These are phyloP conservation scores for Nomada lathburiana DNA, from an alignment of 2,888 invertebrate genomes.

Conservation along the genomic window DNA sequence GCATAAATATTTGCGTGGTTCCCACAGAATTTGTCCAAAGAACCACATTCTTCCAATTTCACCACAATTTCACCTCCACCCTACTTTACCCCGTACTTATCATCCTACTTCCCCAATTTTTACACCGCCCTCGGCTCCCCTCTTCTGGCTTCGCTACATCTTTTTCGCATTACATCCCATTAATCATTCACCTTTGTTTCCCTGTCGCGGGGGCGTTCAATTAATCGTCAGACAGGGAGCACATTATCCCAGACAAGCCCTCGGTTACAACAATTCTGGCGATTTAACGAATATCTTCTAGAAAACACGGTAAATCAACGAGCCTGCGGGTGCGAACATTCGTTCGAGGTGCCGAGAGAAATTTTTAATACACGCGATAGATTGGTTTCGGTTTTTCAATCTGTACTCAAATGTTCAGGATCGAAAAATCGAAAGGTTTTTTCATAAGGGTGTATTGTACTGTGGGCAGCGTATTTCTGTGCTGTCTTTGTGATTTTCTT, in stretches of 20 bases:
- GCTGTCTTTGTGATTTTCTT: too few species aligned
- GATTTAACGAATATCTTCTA: conserved; percentile 35
- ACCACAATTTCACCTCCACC: not conserved
- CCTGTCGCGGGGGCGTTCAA: conserved; percentile 21
- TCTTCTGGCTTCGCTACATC: conserved; percentile 4
- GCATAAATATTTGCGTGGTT: not conserved
- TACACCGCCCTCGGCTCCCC: not conserved
- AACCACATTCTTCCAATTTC: not conserved
- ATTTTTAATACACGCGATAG: conserved; percentile 21
- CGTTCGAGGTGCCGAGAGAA: not conserved
- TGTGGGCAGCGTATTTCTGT: too few species aligned
- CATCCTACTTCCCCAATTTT: conserved; percentile 4
- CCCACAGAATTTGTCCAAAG: not conserved
- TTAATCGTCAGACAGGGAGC: conserved; percentile 35
- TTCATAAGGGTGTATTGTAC: too few species aligned
- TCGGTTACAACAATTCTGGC: conserved; percentile 14
- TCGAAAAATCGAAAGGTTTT: too few species aligned
- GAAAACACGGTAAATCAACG: conserved; percentile 44
- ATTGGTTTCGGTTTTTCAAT: conserved; percentile 36
- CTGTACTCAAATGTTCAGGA: not conserved
- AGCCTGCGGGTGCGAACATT: not conserved
- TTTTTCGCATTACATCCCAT: conserved; percentile 28
- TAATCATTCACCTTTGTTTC: conserved; percentile 40
- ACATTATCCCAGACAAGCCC: conserved; percentile 25
- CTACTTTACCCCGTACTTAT: too few species aligned